Conservation (phyloP, 2,888 invertebrate species). For the Lomographa bimaculata region DNA sequence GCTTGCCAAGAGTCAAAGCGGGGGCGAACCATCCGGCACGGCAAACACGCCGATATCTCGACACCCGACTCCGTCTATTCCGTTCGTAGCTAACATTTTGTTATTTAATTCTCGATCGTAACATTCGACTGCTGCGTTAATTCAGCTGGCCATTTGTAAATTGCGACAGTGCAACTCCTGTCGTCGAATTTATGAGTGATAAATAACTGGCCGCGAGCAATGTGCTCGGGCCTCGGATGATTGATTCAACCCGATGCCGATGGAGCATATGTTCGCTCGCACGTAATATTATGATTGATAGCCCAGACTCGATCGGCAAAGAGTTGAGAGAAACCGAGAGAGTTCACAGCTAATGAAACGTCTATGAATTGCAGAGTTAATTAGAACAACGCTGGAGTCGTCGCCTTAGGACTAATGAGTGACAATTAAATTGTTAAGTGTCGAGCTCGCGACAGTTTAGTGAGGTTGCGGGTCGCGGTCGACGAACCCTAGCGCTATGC, state of each 20-base stretch:
- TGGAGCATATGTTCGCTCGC: constrained; percentile 56
- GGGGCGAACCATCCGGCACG: constrained; percentile 68
- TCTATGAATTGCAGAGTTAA: constrained; percentile 68
- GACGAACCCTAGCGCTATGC: constrained; percentile 58
- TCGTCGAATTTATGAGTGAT: constrained; percentile 60
- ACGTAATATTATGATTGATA: constrained; percentile 62
- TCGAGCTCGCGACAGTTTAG: constrained; percentile 72
- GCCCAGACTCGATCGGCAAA: constrained; percentile 40
- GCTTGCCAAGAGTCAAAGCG: constrained; percentile 77
- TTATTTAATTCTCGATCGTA: constrained; percentile 46
- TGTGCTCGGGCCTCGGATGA: constrained; percentile 59
- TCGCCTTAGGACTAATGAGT: constrained; percentile 74
- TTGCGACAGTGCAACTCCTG: constrained; percentile 56
- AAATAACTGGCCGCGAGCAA: constrained; percentile 60
- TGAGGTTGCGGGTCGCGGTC: constrained; percentile 72
- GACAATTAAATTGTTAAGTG: constrained; percentile 79
- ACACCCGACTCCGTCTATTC: constrained; percentile 59
- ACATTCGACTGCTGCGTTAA: constrained; percentile 44
- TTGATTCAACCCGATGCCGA: constrained; percentile 64
- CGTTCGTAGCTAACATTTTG: constrained; percentile 43
- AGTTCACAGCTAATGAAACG: constrained; percentile 59
- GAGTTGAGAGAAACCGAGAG: constrained; percentile 38
- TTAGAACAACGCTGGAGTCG: constrained; percentile 63
- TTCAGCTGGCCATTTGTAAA: constrained; percentile 53
- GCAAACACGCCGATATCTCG: constrained; percentile 66